Base-by-base conservation (phyloP, 2,797 vertebrate genomes). In the Sebastiscus tertius region DNA sequence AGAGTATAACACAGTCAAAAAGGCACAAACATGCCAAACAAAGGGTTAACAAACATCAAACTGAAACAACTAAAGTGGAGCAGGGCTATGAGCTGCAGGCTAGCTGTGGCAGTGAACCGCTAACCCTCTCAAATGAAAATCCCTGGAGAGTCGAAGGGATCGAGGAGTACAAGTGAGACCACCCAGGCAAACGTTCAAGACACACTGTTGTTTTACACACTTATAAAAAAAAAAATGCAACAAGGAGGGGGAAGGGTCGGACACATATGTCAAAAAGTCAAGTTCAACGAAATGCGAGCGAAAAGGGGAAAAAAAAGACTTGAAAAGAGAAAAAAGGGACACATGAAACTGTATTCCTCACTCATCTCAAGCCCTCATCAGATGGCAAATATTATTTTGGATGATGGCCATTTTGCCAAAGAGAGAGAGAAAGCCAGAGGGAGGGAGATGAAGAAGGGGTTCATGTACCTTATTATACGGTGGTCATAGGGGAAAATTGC, bases 301-400 rank as follows among this genome's bases (percentile, higher is more conserved):
- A 61, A 82, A 82, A 68, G 27, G 22, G 24, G 42, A 22, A 49
- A 52, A 72, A 64, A 80, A 76, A 83, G 27, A 64, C 62, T 54
- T 83, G 82, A 84, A 84, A 82, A 81, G 63, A 24, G 39, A 36
- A 70, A 84, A 82, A 81, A 83, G 46, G 39, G 76, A 86, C 76
- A 52, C 61, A 33, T 91, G 87, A 93, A 94, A 95, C 88, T 75
- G 82, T 87, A 93, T 88, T 92, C 89, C 82, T 84, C 24, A 76
- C 87, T 84, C 88, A 93, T 94, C 91, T 90, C 77, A 72, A 90
- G 84, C 88, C 82, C 90, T 93, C 91, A 91, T 95, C 93, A 94
- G 87, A 94, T 92, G 93, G 93, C 92, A 96, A 95, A 95, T 94
- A 94, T 93, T 94, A 94, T 94, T 94, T 79, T 83, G 92, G 80